Evolutionary conservation across 2,888 invertebrate species (phyloP).

Genomic region (Cataglyphis albicans): DNA sequence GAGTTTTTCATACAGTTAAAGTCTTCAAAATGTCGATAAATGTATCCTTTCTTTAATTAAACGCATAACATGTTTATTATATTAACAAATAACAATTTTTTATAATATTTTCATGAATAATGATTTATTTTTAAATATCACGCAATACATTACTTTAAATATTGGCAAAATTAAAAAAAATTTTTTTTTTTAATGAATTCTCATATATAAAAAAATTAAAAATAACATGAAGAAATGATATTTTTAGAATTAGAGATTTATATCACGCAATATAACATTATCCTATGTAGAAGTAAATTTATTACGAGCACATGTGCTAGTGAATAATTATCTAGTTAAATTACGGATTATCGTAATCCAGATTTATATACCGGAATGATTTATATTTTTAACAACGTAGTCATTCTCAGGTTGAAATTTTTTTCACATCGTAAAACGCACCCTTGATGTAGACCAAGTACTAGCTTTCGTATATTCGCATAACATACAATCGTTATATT

Average conservation of each 20-base stretch:
- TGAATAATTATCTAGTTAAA: conserved; percentile 26
- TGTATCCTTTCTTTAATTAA: neutral
- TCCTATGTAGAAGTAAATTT: neutral
- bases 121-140: neutral
- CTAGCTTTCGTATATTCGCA: conserved; percentile 6
- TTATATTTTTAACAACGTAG: conserved; percentile 18
- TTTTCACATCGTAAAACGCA: conserved; percentile 7
- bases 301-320: neutral
- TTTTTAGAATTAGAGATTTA: conserved; percentile 10
- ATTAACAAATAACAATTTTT: neutral
- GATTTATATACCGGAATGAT: conserved; percentile 34
- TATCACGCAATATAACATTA: neutral
- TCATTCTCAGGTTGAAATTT: conserved; percentile 49
- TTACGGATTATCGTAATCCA: conserved; percentile 50
- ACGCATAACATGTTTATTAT: neutral
- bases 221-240: neutral
- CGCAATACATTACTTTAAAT: neutral
- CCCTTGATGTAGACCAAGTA: neutral
- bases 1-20: neutral
- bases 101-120: too few species aligned
- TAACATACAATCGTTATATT: conserved; percentile 12
- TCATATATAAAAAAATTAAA: neutral
- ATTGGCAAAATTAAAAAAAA: neutral
- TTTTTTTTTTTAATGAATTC: neutral
- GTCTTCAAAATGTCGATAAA: neutral